These are phyloP conservation scores for Coptodon bakossiorum DNA, from an alignment of 2,113 vertebrate genomes.

Conservation along the genomic window DNA sequence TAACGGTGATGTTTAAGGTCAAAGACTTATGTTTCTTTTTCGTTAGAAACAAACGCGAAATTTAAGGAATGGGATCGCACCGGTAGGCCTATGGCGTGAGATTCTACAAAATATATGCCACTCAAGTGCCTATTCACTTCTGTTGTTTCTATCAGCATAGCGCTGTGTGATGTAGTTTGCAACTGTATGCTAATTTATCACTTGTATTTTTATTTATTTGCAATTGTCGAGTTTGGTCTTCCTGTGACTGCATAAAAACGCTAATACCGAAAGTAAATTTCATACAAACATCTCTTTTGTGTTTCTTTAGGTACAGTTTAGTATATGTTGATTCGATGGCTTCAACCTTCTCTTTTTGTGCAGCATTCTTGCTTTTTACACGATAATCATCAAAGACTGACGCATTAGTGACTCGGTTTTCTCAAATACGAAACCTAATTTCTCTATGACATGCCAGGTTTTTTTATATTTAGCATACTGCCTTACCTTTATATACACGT, in stretches of 20 bases:
- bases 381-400: background rate
- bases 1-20: background rate
- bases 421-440: background rate
- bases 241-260: background rate
- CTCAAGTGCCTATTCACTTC: background rate
- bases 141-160: background rate
- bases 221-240: background rate
- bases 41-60: background rate
- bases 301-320: background rate
- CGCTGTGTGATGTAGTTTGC: background rate
- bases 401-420: background rate
- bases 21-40: background rate
- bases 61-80: background rate
- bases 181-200: background rate
- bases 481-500: background rate
- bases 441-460: background rate
- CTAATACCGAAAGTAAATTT: background rate
- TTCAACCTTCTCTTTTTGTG: background rate
- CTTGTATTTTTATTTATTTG: background rate
- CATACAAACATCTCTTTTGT: background rate
- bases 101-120: background rate
- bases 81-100: background rate
- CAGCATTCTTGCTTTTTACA: background rate
- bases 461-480: background rate
- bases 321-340: background rate